Percentiles rank a stretch among this genome's conserved stretches.
These are phyloP conservation scores for Psittacus erithacus DNA, from an alignment of 2,113 vertebrate genomes.

Conservation along the genomic window DNA sequence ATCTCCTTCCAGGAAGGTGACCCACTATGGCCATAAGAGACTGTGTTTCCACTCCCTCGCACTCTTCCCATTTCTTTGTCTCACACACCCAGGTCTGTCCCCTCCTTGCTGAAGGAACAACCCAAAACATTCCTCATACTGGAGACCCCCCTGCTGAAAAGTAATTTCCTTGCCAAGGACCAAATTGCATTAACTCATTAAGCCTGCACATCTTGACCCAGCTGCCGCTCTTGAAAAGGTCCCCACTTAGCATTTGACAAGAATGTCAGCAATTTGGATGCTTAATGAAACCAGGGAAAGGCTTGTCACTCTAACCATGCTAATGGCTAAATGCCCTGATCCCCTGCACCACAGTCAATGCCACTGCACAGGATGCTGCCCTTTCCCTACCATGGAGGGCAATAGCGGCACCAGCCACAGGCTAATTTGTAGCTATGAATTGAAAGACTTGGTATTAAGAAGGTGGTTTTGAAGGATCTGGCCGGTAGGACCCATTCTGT, in stretches of 20 bases:
- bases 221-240: background rate
- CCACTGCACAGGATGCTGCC: background rate
- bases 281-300: background rate
- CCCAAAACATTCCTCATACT: background rate
- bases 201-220: background rate
- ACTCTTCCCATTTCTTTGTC: background rate
- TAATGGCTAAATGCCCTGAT: background rate
- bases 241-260: background rate
- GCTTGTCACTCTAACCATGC: background rate
- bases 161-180: background rate
- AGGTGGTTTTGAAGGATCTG: background rate
- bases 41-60: background rate
- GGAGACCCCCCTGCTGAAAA: background rate
- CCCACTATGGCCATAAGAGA: fast-evolving
- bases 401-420: background rate
- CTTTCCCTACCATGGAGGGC: fast-evolving
- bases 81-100: background rate
- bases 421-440: background rate
- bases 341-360: background rate
- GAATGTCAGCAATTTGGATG: background rate
- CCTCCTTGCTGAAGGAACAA: background rate
- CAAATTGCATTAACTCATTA: background rate
- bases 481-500: background rate
- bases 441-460: background rate
- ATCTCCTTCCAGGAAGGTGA: background rate